These are phyloP conservation scores for Tachycineta bicolor DNA, from an alignment of 2,113 vertebrate genomes.

Conservation along the genomic window DNA sequence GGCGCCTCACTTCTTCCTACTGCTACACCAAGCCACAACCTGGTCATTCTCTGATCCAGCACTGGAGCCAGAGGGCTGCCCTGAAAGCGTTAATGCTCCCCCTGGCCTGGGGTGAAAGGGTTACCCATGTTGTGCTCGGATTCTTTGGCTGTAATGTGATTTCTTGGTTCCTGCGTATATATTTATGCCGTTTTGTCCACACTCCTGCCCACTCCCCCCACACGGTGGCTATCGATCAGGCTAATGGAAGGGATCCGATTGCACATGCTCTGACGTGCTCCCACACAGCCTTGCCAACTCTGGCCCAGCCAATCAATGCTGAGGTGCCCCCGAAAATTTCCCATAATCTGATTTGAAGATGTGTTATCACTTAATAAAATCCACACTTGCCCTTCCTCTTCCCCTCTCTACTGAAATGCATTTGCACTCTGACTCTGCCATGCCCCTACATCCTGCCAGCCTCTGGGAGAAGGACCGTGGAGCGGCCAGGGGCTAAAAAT, in stretches of 20 bases:
- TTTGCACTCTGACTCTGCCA: slow-evolving; percentile 5
- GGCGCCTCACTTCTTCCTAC: background rate
- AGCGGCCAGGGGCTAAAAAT: background rate
- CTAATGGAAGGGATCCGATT: slow-evolving; percentile 97
- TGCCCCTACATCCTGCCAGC: background rate
- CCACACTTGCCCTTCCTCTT: slow-evolving; percentile 66
- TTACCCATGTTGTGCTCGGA: slow-evolving; percentile 89
- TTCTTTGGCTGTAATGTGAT: slow-evolving; percentile 92
- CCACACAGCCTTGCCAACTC: slow-evolving; percentile 84
- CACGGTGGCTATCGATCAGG: slow-evolving; percentile 85
- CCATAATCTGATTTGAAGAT: slow-evolving; percentile 76
- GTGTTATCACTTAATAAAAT: slow-evolving; percentile 72
- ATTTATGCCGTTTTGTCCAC: slow-evolving; percentile 95
- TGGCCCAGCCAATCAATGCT: slow-evolving; percentile 89
- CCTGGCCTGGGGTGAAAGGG: slow-evolving; percentile 87
- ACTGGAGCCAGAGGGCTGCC: background rate
- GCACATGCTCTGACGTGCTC: slow-evolving; percentile 88
- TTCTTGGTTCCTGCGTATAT: slow-evolving; percentile 88
- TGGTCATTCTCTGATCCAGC: accelerated
- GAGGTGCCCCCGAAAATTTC: slow-evolving; percentile 86
- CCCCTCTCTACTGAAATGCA: slow-evolving; percentile 44
- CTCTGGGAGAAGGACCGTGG: background rate
- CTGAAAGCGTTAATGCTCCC: slow-evolving; percentile 54
- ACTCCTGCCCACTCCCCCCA: slow-evolving; percentile 75
- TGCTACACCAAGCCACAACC: background rate